A percentile compares a stretch with the other conserved stretches of the same genome.
phyloP scores from a whole-genome alignment of 1,140 invertebrate genomes.

The Riptortus pedestris region DNA sequence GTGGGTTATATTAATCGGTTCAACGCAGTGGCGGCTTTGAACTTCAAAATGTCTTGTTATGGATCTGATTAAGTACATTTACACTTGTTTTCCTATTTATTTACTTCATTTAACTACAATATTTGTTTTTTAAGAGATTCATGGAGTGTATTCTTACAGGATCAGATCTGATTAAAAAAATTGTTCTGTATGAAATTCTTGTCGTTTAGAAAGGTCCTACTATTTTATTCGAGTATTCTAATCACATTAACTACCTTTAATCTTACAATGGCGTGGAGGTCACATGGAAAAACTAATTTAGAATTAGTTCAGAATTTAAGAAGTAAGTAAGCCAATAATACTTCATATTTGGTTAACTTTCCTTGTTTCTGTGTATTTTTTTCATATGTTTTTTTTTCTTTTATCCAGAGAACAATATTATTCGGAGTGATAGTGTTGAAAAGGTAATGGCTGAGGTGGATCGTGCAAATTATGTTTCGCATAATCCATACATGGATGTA shows the following conservation, averaged over 20 bases:
- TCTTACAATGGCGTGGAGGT: conserved; percentile 48
- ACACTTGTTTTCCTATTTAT: too few relatives aligned
- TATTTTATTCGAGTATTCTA: not conserved
- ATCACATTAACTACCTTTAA: not conserved
- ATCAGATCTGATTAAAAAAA: too few relatives aligned
- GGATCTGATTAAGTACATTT: too few relatives aligned
- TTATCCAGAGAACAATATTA: conserved; percentile 67
- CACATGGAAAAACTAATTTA: conserved; percentile 70
- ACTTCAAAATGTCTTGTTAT: too few relatives aligned
- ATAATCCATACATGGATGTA: conserved; percentile 76
- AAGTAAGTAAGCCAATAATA: conserved; percentile 44
- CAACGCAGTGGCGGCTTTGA: too few relatives aligned
- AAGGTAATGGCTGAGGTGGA: conserved; percentile 78
- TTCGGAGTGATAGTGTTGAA: conserved; percentile 66
- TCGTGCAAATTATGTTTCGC: conserved; percentile 63
- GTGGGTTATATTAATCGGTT: too few relatives aligned
- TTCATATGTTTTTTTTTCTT: conserved; percentile 2
- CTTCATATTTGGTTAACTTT: not conserved
- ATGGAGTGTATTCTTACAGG: too few relatives aligned
- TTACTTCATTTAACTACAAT: too few relatives aligned
- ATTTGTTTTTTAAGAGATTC: too few relatives aligned
- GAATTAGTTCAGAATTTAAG: conserved; percentile 73
- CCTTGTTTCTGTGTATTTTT: conserved; percentile 13
- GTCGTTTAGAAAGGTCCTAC: not conserved
- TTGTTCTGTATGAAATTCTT: too few relatives aligned